phyloP scores from a whole-genome alignment of 2,113 vertebrate genomes.

The Ammospiza caudacuta region DNA sequence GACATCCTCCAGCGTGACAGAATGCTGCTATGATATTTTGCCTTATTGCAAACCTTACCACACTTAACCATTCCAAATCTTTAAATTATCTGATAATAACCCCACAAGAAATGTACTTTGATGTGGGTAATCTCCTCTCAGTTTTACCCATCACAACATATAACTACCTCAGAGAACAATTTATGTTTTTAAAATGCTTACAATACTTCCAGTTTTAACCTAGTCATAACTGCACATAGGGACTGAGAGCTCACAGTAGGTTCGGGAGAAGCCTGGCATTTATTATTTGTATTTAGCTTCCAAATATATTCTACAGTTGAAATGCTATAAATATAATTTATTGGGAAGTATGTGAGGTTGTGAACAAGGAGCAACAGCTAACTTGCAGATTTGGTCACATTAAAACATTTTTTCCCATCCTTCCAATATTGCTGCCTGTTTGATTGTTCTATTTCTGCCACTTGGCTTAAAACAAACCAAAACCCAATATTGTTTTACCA shows the following conservation, averaged over 20 bases:
- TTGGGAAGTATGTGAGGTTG: background rate
- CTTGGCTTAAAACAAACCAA: background rate
- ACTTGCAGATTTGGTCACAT: background rate
- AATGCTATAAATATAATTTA: background rate
- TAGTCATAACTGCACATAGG: background rate
- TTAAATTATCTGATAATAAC: background rate
- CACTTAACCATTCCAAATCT: background rate
- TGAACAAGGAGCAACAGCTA: background rate
- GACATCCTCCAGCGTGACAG: background rate
- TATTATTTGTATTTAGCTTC: background rate
- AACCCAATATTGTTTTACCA: background rate
- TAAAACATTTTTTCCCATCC: background rate
- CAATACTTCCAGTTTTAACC: background rate
- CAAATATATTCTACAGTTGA: background rate
- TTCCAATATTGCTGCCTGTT: background rate
- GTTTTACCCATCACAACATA: background rate
- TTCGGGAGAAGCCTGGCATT: background rate
- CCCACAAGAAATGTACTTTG: too few relatives aligned
- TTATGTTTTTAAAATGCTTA: background rate
- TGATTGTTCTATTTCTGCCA: background rate
- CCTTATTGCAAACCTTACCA: background rate
- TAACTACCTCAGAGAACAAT: background rate
- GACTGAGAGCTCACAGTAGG: background rate
- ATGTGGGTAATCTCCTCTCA: background rate
- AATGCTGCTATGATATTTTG: background rate